Base-by-base conservation (phyloP, 2,888 invertebrate genomes). In the Muschampia plurimacula region DNA sequence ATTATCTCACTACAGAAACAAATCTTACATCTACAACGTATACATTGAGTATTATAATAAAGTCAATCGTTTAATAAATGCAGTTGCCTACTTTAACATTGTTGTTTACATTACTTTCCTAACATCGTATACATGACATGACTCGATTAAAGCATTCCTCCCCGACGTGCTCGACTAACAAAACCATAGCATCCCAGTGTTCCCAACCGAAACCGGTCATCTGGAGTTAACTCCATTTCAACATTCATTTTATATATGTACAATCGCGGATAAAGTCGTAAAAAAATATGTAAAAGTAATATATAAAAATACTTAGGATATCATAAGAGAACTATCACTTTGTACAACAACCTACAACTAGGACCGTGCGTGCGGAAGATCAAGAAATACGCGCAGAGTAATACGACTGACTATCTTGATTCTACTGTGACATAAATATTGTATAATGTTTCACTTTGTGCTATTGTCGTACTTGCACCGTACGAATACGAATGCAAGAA, bases 261-360 rank as follows among this genome's bases (percentile, higher is more conserved):
- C 86, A 89, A 86, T 87, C 86, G 89, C 88, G 89, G 91, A 90
- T 92, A 92, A 90, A 92, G 89, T 91, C 85, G 90, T 93, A 90
- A 92, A 93, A 93, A 93, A 89, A 92, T 90, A 90, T 92, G 88
- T 92, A 90, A 92, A 92, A 93, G 87, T 88, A 92, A 94, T 91
- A 86, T 93, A 94, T 91, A 94, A 94, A 94, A 94, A 94, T 93
- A 93, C 92, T 91, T 91, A 91, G 85, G 86, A 83, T 90, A 90
- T 92, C 92, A 92, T 93, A 93, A 92, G 93, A 93, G 88, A 91
- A 92, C 92, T 94, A 94, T 94, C 93, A 94, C 93, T 93, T 93
- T 93, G 92, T 93, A 94, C 93, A 93, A 85, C 86, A 79, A 84
- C 85, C 93, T 92, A 93, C 88, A 87, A 79, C 87, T 87, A 89